Base-by-base conservation (phyloP, 2,888 invertebrate species). In the Netelia virgata region DNA sequence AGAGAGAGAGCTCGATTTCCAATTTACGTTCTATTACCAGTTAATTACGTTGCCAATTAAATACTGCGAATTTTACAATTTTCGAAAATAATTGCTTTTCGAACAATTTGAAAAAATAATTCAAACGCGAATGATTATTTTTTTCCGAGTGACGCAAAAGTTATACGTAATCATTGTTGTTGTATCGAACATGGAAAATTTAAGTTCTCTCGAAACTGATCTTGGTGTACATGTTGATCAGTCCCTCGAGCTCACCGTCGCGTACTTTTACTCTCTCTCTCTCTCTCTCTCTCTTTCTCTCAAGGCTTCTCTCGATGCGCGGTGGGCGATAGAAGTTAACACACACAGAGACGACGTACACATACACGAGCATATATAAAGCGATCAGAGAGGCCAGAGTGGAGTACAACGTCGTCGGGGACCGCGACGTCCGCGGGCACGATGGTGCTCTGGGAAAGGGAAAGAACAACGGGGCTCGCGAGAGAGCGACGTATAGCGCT, bases 391-490 rank as follows among this genome's bases (percentile, higher is more conserved):
- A 68, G 73, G 57, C 53, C 47, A 72, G 68, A 66, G 73, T 61
- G 74, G 74, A 81, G 72, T 61, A 55, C 57, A 70, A 18, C 23
- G 53, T 72, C 63, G 78, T 20, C 53, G 63, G 47, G 78, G 50
- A 78, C 53, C 70, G 69, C 55, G 16, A 72, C 63, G 70, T 72
- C 70, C 69, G 69, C 69, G 69, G 61, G 72, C 72, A 64, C 53
- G 50, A 70, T 66, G 79, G 72, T 53, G 50, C 20, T 23, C 69
- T 63, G 75, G 66, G 78, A 76, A 75, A 73, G 84, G 84, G 82
- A 82, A 82, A 57, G 84, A 85, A 85, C 84, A 85, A 85, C 82
- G 82, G 82, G 36, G 81, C 20, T 68, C 69, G 78, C 68, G 64
- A 64, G 83, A 69, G 74, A 69, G 74, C 61, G 79, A 79, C 79